Evolutionary conservation across 2,113 vertebrate species (phyloP).

Genomic region (Macquaria ambigua): DNA sequence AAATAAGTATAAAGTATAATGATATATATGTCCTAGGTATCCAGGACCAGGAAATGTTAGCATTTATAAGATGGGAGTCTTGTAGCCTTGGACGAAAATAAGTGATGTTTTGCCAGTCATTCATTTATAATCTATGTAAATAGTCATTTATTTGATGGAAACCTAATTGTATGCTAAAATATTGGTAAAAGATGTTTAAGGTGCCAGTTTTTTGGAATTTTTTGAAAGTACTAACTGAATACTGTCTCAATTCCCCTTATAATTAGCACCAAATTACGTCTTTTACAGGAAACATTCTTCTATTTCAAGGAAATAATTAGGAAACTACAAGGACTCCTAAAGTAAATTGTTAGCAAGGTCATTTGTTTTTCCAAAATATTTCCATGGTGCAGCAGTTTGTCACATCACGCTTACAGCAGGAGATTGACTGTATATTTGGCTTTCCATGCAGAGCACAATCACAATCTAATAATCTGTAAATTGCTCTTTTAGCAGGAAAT

Average conservation of each 20-base stretch:
- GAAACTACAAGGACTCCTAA: neutral
- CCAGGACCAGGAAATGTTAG: too few relatives aligned
- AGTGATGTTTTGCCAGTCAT: neutral
- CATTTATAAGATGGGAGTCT: neutral
- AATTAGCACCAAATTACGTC: neutral
- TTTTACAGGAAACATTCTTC: neutral
- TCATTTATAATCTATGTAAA: neutral
- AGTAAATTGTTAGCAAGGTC: neutral
- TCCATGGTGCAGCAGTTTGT: neutral
- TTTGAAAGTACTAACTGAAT: too few relatives aligned
- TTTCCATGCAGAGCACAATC: constrained; percentile 43
- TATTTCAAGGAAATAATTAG: constrained; percentile 9
- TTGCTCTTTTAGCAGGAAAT: neutral
- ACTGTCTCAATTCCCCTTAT: too few relatives aligned
- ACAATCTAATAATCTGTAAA: neutral
- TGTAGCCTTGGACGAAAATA: neutral
- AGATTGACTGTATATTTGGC: neutral
- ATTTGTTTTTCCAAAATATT: neutral
- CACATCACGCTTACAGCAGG: neutral
- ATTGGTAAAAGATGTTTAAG: neutral
- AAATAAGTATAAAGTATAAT: neutral
- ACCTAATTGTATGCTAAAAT: too few relatives aligned
- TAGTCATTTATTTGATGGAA: neutral
- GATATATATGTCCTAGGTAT: neutral
- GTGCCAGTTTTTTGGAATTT: neutral